These are phyloP conservation scores for Liasis olivaceus DNA, from an alignment of 2,797 vertebrate genomes.

Conservation along the genomic window DNA sequence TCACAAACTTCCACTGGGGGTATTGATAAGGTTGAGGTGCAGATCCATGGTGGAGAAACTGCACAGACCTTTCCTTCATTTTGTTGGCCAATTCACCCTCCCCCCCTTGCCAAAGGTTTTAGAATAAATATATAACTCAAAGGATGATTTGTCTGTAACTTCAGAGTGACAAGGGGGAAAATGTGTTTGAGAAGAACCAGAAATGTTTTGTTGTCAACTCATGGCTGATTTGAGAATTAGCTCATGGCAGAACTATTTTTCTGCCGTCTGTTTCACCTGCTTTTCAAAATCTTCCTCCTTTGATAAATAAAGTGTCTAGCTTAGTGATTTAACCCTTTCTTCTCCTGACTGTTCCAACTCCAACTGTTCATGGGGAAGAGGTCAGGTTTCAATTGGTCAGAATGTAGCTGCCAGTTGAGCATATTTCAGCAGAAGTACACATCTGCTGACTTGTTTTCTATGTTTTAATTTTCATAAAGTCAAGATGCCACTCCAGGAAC, in stretches of 20 bases:
- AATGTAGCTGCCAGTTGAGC: not conserved
- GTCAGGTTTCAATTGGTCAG: not conserved
- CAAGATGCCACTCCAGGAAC: not conserved
- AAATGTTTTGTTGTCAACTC: conserved; percentile 63
- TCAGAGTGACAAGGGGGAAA: conserved; percentile 14
- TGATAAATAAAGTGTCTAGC: conserved; percentile 12
- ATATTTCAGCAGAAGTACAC: not conserved
- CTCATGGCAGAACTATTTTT: conserved; percentile 67
- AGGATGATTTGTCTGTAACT: conserved; percentile 16
- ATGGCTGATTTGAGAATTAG: conserved; percentile 62
- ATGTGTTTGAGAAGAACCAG: conserved; percentile 67
- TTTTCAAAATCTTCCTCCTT: conserved; percentile 52
- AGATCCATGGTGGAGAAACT: not conserved
- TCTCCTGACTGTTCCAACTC: not conserved
- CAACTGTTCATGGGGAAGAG: not conserved
- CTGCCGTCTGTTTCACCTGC: conserved; percentile 60
- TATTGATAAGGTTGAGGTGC: conserved; percentile 13
- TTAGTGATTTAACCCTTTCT: conserved; percentile 55
- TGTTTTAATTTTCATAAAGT: not conserved
- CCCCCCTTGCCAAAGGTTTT: not conserved
- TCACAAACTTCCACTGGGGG: not conserved
- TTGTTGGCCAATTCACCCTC: not conserved
- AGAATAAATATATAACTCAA: not conserved
- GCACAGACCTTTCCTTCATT: not conserved
- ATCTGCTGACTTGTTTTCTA: not conserved